Evolutionary conservation across 2,888 invertebrate genomes (phyloP).

Genomic region (Cerceris ruficornis): DNA sequence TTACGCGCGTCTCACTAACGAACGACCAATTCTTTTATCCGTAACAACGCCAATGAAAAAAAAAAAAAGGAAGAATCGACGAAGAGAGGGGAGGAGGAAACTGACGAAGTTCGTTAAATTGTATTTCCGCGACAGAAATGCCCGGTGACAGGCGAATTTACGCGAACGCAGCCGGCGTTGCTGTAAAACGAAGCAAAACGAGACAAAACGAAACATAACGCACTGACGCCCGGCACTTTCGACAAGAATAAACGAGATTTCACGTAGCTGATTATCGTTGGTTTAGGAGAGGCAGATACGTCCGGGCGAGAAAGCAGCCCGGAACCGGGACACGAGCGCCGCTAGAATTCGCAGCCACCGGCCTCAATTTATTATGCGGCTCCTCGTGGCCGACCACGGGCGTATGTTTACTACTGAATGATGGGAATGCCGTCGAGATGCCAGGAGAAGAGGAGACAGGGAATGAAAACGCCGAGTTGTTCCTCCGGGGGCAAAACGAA

Average conservation of each 20-base stretch:
- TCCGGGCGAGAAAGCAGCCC: conserved; percentile 12
- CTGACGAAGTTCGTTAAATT: conserved; percentile 7
- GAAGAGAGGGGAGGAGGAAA: not conserved
- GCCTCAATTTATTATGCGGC: conserved; percentile 49
- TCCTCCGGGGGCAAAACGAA: no score
- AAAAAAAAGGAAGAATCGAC: not conserved
- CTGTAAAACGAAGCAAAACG: not conserved
- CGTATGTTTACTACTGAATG: conserved; percentile 58
- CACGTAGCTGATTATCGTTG: conserved; percentile 33
- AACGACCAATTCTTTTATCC: not conserved
- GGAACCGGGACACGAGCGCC: conserved; percentile 20
- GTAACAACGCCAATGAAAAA: not conserved
- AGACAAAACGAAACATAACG: conserved; percentile 17
- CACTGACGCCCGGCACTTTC: conserved; percentile 1
- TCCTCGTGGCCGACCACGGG: conserved; percentile 51
- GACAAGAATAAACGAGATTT: conserved; percentile 21
- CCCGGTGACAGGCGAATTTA: conserved; percentile 20
- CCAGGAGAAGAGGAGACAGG: not conserved
- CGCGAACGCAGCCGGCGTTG: not conserved
- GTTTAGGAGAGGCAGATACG: conserved; percentile 10
- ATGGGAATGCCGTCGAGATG: conserved; percentile 17
- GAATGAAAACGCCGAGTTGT: not conserved
- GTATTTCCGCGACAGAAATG: not conserved
- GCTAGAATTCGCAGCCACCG: conserved; percentile 18
- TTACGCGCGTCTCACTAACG: conserved; percentile 3